phyloP scores from a whole-genome alignment of 92 coral and sea anemone genomes.

The Pocillopora meandrina region DNA sequence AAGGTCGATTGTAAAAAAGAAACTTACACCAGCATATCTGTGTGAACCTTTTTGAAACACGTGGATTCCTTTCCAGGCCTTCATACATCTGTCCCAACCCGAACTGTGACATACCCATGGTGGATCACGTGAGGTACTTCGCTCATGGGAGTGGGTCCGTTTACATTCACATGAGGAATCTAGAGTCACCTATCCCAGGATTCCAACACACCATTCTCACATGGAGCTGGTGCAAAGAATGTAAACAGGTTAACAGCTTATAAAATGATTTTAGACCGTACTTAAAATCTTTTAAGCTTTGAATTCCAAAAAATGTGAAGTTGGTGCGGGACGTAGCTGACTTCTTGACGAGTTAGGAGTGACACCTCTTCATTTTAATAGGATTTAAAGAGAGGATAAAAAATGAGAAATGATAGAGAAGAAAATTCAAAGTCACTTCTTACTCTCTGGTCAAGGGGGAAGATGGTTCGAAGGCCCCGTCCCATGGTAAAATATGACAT shows the following conservation, averaged over 20 bases:
- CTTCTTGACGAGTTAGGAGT: too few relatives aligned
- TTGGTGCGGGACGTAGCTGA: too few relatives aligned
- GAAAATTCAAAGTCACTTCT: too few relatives aligned
- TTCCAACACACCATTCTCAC: constrained; percentile 90
- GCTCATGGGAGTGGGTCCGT: constrained; percentile 97
- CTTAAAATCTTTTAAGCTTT: too few relatives aligned
- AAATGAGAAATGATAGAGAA: too few relatives aligned
- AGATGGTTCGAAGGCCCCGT: too few relatives aligned
- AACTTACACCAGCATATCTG: not conserved
- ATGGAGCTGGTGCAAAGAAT: constrained; percentile 99
- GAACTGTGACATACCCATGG: constrained; percentile 97
- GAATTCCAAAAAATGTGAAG: too few relatives aligned
- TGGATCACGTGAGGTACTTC: constrained; percentile 96
- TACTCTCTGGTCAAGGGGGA: too few relatives aligned
- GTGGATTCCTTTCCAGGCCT: constrained; percentile 54
- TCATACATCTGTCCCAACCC: constrained; percentile 98
- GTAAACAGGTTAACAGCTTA: constrained; percentile 79
- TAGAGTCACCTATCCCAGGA: constrained; percentile 98
- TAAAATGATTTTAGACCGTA: not conserved
- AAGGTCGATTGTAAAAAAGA: not conserved
- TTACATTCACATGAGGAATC: constrained; percentile 95
- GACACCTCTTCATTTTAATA: too few relatives aligned
- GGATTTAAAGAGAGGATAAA: too few relatives aligned
- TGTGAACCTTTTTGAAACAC: not conserved
- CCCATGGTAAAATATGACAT: too few relatives aligned